Base-by-base conservation (phyloP, 2,113 vertebrate genomes). In the Tetrax tetrax region DNA sequence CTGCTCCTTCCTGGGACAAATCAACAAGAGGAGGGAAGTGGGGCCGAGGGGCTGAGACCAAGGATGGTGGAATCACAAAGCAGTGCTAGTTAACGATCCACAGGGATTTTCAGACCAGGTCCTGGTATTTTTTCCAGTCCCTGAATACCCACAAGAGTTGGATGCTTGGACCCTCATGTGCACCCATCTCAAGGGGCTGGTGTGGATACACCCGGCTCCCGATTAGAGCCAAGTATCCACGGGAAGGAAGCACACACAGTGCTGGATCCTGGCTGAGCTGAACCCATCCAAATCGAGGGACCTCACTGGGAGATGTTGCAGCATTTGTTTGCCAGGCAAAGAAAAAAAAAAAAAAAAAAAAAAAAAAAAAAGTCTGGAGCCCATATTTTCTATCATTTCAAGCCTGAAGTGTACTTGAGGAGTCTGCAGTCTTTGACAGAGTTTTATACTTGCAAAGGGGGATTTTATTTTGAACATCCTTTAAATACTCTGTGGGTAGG, bases 401-500 rank as follows among this genome's bases (percentile, higher is more conserved):
- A 72, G 41, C 54, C 51, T 87, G 50, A 75, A 77, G 38, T 74
- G 11, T 77, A 53, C 79, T 90, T 83, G 47, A 87, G 28, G 45
- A 93, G 51, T 41, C 86, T 91, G 74, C 83, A 93, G 38, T 78
- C 51, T 90, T 93, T 96, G 90, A 87, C 86, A 89, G 88, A 72
- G 88, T 66, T 96, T 89, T 79, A 64, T 45, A 53, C 54, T 89
- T 95, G 89, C 86, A 91, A 95, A 96, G 85, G 80, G 90, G 89
- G 89, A 77, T 91, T 93, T 94, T 96, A 96, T 95, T 95, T 93
- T 96, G 80, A 93, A 93, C 80, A 90, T 81, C 88, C 92, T 95
- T 95, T 96, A 95, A 97, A 96, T 96, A 96, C 74, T 76, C 59
- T 57, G 21, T 24, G 86, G 94, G 94, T 96, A 93, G 96, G 88